Base-by-base conservation (phyloP, 2,888 invertebrate genomes). In the Cenopis cana region DNA sequence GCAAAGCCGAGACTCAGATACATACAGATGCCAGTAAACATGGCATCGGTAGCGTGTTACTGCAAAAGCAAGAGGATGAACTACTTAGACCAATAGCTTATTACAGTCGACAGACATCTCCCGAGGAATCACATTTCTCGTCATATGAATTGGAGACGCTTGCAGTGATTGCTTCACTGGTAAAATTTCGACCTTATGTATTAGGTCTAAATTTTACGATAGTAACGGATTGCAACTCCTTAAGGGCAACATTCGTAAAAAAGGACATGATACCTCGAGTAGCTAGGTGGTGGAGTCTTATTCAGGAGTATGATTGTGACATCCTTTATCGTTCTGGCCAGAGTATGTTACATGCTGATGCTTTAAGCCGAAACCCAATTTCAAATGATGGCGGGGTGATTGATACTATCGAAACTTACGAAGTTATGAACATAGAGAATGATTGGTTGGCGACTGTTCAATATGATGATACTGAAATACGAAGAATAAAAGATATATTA, bases 251-350 rank as follows among this genome's bases (percentile, higher is more conserved):
- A 12, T 52, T 52, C 11, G 20, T 52, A 12, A 52, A 52, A 20
- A 12, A n/a, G 12, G 46, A 46, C 14, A 46, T 46, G 46, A 46
- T 46, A 46, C 46, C 46, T 46, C 52, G 52, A 52, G 52, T 52
- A 10, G 52, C 52, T 17, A 8, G 52, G 11, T 52, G 52, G 52
- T 52, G 52, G 52, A 52, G 52, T 11, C 20, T 52, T 8, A 52
- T 52, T 20, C 52, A 52, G 52, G 52, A 52, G 20, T 52, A 52
- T 20, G 52, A 52, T 11, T 52, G 52, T 20, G 52, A 52, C 20
- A 52, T 52, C 2, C 11, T 52, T 11, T 52, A 52, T 4, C 20
- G 52, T 20, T 52, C 52, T 11, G 52, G 52, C 14, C 46, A 54
- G 12, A 29, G 54, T 6, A 54, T 54, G 54, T 1, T 29, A 24